Evolutionary conservation across 2,113 vertebrate species (phyloP).

Genomic region (Chauna torquata): DNA sequence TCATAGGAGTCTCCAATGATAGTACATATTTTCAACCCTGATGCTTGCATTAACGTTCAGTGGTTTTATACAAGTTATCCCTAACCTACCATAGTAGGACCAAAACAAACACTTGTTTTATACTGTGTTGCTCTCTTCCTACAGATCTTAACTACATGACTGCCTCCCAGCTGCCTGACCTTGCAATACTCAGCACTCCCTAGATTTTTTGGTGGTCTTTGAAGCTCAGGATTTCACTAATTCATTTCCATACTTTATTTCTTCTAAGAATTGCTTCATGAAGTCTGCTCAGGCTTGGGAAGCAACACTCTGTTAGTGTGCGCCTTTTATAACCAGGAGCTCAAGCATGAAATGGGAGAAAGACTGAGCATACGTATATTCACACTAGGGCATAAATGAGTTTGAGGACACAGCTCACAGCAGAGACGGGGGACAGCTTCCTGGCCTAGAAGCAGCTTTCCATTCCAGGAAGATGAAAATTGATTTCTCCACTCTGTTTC

Average conservation of each 20-base stretch:
- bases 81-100: not conserved
- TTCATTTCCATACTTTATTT: slow-evolving; percentile 15
- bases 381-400: not conserved
- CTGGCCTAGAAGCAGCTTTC: not conserved
- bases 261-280: not conserved
- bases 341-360: not conserved
- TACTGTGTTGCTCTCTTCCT: not conserved
- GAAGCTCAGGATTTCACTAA: slow-evolving; percentile 1
- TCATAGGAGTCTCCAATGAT: not conserved
- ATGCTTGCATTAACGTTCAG: not conserved
- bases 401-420: not conserved
- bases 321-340: not conserved
- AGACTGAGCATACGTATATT: not conserved
- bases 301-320: not conserved
- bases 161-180: not conserved
- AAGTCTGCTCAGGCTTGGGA: not conserved
- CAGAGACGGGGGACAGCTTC: not conserved
- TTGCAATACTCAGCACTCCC: not conserved
- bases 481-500: not conserved
- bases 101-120: not conserved
- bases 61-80: not conserved
- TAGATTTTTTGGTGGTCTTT: not conserved
- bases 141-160: not conserved
- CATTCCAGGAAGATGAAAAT: not conserved
- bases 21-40: not conserved